Evolutionary conservation across 1,140 invertebrate species (phyloP), one percentile per base, ranked within the genome.

Genomic region (Eueides isabella): DNA sequence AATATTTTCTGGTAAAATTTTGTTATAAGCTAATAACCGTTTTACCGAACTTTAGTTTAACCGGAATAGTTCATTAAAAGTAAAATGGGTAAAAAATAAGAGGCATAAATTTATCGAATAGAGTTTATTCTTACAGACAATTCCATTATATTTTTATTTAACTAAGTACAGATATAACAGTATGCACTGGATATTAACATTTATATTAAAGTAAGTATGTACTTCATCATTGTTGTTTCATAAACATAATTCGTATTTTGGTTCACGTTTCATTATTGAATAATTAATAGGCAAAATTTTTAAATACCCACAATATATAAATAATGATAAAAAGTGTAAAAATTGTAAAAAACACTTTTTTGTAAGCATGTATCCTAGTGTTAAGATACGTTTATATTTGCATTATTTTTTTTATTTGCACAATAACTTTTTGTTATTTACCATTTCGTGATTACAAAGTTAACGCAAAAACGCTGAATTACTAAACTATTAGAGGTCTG

Each of bases 91-190:
- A 55, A 23, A 0, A 71, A 76, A 80, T 65, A 82, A 83, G 72
- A 82, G 72, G 63, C 48, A 68, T 67, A 70, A 70, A 76, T 79
- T 86, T 85, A 86, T 86, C 80, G 81, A 87, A 90, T 87, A 89
- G 85, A 87, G 2, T 92, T 92, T 90, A 89, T 90, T 89, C 90
- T 92, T 92, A 92, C 81, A 91, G 85, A 92, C 89, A 92, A 92
- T 92, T 92, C 90, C 90, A 91, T 91, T 92, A 92, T 88, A 90
- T 78, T 87, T 88, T 87, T 85, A 83, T 86, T 83, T 87, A 81
- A 78, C 86, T 90, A 92, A 87, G 82, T 90, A 90, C 82, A 89
- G 82, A 86, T 81, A 86, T 80, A 85, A 85, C 75, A 84, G 80
- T 80, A 86, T 87, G 86, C 88, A 89, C 84, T 81, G 83, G 75